A percentile compares a stretch with the other conserved stretches of the same genome.
phyloP scores from a whole-genome alignment of 2,888 invertebrate genomes.

The Hemistola chrysoprasaria region DNA sequence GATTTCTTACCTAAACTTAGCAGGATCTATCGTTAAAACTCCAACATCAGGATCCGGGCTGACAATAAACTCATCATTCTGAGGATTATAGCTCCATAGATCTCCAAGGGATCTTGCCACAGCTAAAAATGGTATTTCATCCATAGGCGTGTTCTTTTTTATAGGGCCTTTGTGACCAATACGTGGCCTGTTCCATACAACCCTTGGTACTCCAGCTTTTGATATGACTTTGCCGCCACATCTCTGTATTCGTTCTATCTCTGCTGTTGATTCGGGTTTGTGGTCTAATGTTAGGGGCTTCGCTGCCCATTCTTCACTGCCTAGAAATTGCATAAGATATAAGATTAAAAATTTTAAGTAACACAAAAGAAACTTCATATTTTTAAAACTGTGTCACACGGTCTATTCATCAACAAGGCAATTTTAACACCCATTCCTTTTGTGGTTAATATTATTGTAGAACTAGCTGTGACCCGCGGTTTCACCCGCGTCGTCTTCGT shows the following conservation, averaged over 20 bases:
- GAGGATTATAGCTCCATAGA: constrained; percentile 98
- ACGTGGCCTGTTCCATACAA: constrained; percentile 97
- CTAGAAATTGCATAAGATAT: too few species aligned
- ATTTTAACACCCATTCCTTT: too few species aligned
- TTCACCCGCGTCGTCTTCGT: too few species aligned
- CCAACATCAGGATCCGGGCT: constrained; percentile 98
- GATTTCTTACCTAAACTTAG: constrained; percentile 81
- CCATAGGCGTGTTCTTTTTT: constrained; percentile 93
- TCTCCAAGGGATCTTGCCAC: constrained; percentile 98
- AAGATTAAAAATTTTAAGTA: too few species aligned
- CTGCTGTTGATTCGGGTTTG: constrained; percentile 94
- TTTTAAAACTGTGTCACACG: too few species aligned
- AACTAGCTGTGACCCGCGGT: too few species aligned
- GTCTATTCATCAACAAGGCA: too few species aligned
- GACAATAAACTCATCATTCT: constrained; percentile 96
- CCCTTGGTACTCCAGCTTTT: constrained; percentile 94
- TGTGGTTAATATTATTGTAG: too few species aligned
- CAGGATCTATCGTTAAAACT: constrained; percentile 91
- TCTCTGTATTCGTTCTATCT: constrained; percentile 91
- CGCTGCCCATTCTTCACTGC: constrained; percentile 88
- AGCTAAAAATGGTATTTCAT: constrained; percentile 97
- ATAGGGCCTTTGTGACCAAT: constrained; percentile 92
- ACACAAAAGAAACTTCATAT: too few species aligned
- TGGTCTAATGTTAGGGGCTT: constrained; percentile 95
- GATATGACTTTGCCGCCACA: constrained; percentile 89